Evolutionary conservation across 2,888 invertebrate species (phyloP), one percentile per base, ranked within the genome.

Genomic region (Nowickia ferox): DNA sequence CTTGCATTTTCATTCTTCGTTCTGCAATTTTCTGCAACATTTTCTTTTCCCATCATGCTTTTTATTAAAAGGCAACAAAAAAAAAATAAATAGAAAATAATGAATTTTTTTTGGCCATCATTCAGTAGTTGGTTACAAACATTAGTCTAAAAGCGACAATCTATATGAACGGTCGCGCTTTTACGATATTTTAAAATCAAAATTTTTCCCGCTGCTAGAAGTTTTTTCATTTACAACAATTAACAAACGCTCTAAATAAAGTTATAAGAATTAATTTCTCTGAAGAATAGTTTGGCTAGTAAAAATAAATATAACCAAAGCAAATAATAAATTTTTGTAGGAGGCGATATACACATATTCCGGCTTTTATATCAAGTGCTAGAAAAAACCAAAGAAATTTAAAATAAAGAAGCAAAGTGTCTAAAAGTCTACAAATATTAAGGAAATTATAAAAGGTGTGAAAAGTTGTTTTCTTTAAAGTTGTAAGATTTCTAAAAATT

Each of bases 121-220:
- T 72, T 83, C 83, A 76, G 72, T 79, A 76, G 79, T 76, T 83
- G 86, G 86, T 76, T 86, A 86, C 86, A 86, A 86, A 86, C 89
- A 91, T 93, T 91, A 93, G 92, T 93, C 92, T 92, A 91, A 91
- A 92, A 91, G 91, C 92, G 92, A 93, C 93, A 92, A 92, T 92
- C 92, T 92, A 89, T 89, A 91, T 90, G 92, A 92, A 89, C 92
- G 93, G 92, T 93, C 90, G 91, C 91, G 90, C 90, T 90, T 88
- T 90, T 90, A 86, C 86, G 87, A 82, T 87, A 87, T 78, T 87
- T 87, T 87, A 86, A 83, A 84, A 86, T 74, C 72, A 77, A 85
- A 81, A 79, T 81, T 85, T 87, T 87, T 84, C 87, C 87, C 87
- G 87, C 87, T 87, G 85, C 84, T 78, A 84, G 83, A 84, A 72